Evolutionary conservation across 2,113 vertebrate species (phyloP).

Genomic region (Rhinolophus sinicus): DNA sequence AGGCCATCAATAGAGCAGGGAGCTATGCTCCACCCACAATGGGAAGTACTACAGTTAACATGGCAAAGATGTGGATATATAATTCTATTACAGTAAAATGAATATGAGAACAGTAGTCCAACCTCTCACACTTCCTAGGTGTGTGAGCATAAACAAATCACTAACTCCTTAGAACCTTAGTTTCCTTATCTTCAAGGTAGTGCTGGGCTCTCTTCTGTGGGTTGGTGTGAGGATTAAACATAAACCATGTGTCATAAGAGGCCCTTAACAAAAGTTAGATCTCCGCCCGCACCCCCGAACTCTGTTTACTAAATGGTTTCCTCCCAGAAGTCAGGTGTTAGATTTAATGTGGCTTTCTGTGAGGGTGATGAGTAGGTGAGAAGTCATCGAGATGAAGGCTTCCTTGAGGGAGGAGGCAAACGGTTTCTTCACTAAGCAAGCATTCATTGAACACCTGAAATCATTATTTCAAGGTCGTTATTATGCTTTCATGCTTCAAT

Average conservation of each 20-base stretch:
- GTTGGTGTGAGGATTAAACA: background rate
- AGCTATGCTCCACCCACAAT: background rate
- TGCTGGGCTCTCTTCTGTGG: background rate
- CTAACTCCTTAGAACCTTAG: conserved; percentile 14
- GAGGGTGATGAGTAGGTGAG: background rate
- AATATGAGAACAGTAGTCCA: background rate
- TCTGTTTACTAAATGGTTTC: background rate
- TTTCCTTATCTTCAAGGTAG: background rate
- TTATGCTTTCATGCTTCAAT: conserved; percentile 38
- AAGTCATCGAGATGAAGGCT: background rate
- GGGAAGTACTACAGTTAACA: background rate
- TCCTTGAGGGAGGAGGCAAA: background rate
- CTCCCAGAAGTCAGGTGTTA: background rate
- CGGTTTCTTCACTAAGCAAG: background rate
- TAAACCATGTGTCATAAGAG: background rate
- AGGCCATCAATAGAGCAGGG: background rate
- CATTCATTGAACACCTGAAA: background rate
- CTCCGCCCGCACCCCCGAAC: background rate
- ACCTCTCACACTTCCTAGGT: background rate
- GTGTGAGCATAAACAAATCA: background rate
- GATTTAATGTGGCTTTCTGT: background rate
- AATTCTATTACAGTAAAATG: background rate
- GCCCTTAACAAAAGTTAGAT: background rate
- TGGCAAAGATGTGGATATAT: background rate
- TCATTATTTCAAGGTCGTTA: conserved; percentile 51